Conservation (phyloP, 1,140 invertebrate species). For the Papilio xuthus region DNA sequence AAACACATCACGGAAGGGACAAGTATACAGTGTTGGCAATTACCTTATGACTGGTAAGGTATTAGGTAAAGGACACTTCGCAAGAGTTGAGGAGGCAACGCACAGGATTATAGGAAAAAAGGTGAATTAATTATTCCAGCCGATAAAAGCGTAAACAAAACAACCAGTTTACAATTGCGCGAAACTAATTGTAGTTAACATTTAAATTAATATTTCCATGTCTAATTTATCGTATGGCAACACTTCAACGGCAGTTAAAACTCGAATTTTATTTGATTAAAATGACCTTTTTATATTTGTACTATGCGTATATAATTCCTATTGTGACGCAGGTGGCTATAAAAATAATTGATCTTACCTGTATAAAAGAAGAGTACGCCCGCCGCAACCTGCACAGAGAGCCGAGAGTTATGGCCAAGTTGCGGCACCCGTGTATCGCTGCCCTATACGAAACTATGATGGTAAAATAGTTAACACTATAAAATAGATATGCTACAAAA, state of each 20-base stretch:
- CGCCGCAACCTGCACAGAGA: slow-evolving; percentile 86
- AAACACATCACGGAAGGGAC: slow-evolving; percentile 58
- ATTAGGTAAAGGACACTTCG: slow-evolving; percentile 84
- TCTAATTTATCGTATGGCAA: neutral
- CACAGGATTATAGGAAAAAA: slow-evolving; percentile 82
- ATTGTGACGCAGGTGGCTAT: slow-evolving; percentile 84
- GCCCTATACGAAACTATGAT: slow-evolving; percentile 87
- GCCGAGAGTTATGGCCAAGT: slow-evolving; percentile 84
- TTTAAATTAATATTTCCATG: neutral
- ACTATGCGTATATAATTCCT: too few species aligned
- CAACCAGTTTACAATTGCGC: neutral
- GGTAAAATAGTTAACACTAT: too few species aligned
- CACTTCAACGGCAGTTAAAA: neutral
- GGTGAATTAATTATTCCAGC: slow-evolving; percentile 51
- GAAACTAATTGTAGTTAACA: neutral
- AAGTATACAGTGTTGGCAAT: slow-evolving; percentile 81
- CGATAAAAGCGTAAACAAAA: neutral
- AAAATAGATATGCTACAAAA: too few species aligned
- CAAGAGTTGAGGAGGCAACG: slow-evolving; percentile 82
- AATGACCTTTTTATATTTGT: too few species aligned
- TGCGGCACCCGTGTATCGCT: slow-evolving; percentile 86
- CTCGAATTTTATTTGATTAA: neutral
- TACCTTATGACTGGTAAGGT: slow-evolving; percentile 83
- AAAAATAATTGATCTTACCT: slow-evolving; percentile 86
- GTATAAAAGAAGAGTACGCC: slow-evolving; percentile 86